Evolutionary conservation across 2,888 invertebrate genomes (phyloP).

Genomic region (Eupithecia inturbata): DNA sequence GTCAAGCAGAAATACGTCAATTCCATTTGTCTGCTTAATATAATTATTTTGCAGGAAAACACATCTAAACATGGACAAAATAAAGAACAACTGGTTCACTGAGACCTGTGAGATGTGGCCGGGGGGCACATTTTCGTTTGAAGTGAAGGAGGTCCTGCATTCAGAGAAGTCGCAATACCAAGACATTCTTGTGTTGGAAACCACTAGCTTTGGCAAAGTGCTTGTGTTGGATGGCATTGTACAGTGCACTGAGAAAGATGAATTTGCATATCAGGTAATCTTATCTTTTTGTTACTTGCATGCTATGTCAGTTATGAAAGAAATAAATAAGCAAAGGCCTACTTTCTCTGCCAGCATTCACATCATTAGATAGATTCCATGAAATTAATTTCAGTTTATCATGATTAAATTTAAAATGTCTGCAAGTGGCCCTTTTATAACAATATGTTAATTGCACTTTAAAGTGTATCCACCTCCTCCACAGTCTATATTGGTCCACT

Average conservation of each 20-base stretch:
- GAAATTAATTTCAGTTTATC: background rate
- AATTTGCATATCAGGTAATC: conserved; percentile 94
- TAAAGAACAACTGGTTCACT: conserved; percentile 95
- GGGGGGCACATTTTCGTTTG: conserved; percentile 93
- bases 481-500: too few relatives aligned
- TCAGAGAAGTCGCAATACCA: conserved; percentile 92
- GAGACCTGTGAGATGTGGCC: conserved; percentile 96
- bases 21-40: background rate
- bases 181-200: conserved; percentile 92
- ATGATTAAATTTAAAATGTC: background rate
- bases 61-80: conserved; percentile 84
- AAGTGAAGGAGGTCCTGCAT: conserved; percentile 91
- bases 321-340: background rate
- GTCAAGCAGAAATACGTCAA: background rate
- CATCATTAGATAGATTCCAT: background rate
- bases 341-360: background rate
- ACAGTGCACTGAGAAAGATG: conserved; percentile 98
- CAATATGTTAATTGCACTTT: background rate
- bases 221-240: conserved; percentile 97
- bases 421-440: background rate
- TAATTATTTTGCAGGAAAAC: background rate
- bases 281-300: conserved; percentile 11
- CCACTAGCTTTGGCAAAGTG: conserved; percentile 91
- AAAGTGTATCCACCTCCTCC: too few relatives aligned
- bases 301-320: too few relatives aligned